Percentiles rank a stretch among this genome's conserved stretches.
Conservation (phyloP, 2,113 vertebrate species). For the Esox niger region DNA sequence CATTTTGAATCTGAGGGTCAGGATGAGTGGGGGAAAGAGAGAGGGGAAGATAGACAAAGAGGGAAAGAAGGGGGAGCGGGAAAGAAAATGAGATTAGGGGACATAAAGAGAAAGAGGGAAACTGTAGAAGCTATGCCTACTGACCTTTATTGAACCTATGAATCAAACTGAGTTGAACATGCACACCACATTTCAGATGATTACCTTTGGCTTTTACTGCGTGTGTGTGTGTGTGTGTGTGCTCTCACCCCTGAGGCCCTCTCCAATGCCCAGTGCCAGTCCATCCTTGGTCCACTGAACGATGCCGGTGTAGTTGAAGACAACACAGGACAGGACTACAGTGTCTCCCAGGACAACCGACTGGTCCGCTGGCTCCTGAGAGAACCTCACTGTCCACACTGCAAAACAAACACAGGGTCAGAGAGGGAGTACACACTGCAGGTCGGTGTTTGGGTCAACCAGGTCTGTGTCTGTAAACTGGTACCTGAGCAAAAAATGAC, state of each 20-base stretch:
- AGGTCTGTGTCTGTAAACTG: too few species aligned
- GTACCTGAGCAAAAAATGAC: too few species aligned
- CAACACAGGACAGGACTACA: conserved; percentile 85
- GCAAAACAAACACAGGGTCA: conserved; percentile 28
- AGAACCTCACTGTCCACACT: conserved; percentile 81
- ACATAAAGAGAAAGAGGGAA: background rate
- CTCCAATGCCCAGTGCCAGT: conserved; percentile 87
- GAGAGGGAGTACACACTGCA: background rate
- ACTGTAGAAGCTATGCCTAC: background rate
- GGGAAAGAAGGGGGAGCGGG: background rate
- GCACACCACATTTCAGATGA: background rate
- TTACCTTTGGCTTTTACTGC: background rate
- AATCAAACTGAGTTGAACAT: conserved; percentile 44
- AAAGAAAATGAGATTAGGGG: background rate
- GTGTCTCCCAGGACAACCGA: conserved; percentile 88
- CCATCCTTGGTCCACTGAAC: conserved; percentile 98
- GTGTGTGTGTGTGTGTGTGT: background rate
- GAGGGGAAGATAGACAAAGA: conserved; percentile 35
- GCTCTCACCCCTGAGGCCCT: conserved; percentile 87
- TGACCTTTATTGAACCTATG: conserved; percentile 59
- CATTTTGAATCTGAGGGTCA: background rate
- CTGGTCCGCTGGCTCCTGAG: conserved; percentile 91
- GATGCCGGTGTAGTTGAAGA: conserved; percentile 93
- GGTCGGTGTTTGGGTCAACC: background rate
- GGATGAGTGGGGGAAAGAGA: conserved; percentile 47